A percentile compares a stretch with the other conserved stretches of the same genome.
Evolutionary conservation across 1,140 invertebrate genomes (phyloP).

Genomic region (Gryon sp.): DNA sequence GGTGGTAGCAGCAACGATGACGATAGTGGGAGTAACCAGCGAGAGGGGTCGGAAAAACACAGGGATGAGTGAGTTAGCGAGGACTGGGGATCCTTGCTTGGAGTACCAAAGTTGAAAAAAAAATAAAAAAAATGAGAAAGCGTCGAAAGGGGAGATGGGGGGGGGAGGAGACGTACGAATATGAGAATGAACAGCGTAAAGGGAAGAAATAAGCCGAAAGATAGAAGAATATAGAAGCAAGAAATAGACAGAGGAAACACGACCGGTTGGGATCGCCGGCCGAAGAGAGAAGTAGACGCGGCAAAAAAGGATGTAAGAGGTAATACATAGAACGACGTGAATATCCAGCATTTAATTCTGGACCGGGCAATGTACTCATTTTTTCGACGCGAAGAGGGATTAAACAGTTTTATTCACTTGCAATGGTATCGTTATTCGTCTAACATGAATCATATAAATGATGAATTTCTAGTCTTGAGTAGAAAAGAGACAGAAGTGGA

Average conservation of each 20-base stretch:
- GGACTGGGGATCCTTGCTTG: conserved; percentile 51
- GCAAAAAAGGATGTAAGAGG: conserved; percentile 35
- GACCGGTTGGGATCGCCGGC: conserved; percentile 13
- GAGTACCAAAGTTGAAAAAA: conserved; percentile 49
- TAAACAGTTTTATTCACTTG: conserved; percentile 40
- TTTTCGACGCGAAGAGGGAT: conserved; percentile 32
- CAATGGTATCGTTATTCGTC: conserved; percentile 11
- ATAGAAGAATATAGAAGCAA: conserved; percentile 67
- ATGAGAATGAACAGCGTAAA: conserved; percentile 57
- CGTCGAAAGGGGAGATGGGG: too few species aligned
- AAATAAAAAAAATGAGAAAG: too few species aligned
- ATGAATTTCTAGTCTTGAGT: conserved; percentile 18
- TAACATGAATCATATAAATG: conserved; percentile 24
- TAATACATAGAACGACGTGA: conserved; percentile 19
- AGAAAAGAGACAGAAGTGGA: too few species aligned
- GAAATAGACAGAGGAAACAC: conserved; percentile 50
- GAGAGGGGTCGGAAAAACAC: conserved; percentile 62
- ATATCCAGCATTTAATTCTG: conserved; percentile 40
- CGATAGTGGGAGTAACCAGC: conserved; percentile 64
- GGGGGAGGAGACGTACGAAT: too few species aligned
- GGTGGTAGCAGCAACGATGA: conserved; percentile 57
- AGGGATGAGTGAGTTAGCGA: conserved; percentile 66
- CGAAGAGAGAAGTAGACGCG: too few species aligned
- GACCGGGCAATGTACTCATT: conserved; percentile 48
- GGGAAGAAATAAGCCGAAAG: conserved; percentile 72